Conservation (phyloP, 1,140 invertebrate species). For the Meloidogyne floridensis region DNA sequence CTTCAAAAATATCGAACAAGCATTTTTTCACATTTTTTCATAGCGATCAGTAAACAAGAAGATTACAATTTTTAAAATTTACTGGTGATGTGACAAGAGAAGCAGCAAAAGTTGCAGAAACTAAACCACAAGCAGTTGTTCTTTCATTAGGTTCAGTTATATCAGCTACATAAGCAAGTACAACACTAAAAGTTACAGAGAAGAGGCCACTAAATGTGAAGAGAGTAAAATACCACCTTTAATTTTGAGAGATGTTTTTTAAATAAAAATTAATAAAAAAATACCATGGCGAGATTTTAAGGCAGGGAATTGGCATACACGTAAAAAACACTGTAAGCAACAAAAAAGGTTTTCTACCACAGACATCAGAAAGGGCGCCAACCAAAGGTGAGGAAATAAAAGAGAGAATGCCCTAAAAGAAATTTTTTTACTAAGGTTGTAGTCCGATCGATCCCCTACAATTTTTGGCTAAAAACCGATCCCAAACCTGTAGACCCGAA, state of each 20-base stretch:
- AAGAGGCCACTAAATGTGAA: conserved; percentile 97
- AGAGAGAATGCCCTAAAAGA: conserved; percentile 82
- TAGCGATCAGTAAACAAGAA: too few species aligned
- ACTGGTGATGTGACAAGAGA: conserved; percentile 95
- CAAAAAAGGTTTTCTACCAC: conserved; percentile 96
- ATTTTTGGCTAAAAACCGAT: too few species aligned
- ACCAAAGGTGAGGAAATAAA: conserved; percentile 94
- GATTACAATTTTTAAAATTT: not conserved
- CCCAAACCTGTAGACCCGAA: too few species aligned
- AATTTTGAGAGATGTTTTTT: conserved; percentile 22
- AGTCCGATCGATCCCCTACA: too few species aligned
- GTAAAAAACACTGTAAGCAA: conserved; percentile 98
- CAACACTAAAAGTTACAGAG: conserved; percentile 88
- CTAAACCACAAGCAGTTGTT: conserved; percentile 91
- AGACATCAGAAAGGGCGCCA: conserved; percentile 93
- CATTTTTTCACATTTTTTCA: too few species aligned
- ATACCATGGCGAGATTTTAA: conserved; percentile 95
- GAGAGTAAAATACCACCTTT: conserved; percentile 97
- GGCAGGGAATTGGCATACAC: conserved; percentile 95
- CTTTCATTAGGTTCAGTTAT: conserved; percentile 96
- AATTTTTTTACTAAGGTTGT: not conserved
- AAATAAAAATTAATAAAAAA: conserved; percentile 37
- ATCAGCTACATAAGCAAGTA: conserved; percentile 98
- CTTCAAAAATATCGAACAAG: too few species aligned
- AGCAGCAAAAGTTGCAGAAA: conserved; percentile 96